Evolutionary conservation across 2,113 vertebrate genomes (phyloP).

Genomic region (Paramormyrops kingsleyae): DNA sequence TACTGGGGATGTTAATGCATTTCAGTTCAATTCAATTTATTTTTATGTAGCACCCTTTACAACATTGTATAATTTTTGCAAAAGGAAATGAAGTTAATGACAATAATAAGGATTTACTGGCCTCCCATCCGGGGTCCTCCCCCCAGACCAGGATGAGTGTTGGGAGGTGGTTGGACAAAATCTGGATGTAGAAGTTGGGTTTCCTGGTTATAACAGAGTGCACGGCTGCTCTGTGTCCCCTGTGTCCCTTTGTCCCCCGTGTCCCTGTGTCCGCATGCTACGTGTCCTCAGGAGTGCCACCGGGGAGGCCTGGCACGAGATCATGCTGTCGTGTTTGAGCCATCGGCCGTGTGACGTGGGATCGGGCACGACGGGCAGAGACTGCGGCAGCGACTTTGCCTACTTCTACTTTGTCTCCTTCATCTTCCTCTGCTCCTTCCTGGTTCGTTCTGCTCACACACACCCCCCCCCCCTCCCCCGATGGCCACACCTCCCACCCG

Average conservation of each 20-base stretch:
- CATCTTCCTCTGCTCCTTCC: slow-evolving; percentile 95
- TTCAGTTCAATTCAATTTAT: not conserved
- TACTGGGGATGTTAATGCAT: not conserved
- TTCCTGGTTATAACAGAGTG: not conserved
- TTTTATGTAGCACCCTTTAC: not conserved
- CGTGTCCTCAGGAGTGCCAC: slow-evolving; percentile 77
- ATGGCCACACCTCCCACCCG: not conserved
- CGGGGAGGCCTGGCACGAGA: slow-evolving; percentile 92
- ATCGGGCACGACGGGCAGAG: slow-evolving; percentile 63
- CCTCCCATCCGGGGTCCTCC: too few relatives aligned
- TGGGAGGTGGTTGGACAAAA: not conserved
- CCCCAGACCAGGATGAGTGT: not conserved
- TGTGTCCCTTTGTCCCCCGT: not conserved
- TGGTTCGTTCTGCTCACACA: slow-evolving; percentile 67
- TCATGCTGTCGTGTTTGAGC: slow-evolving; percentile 89
- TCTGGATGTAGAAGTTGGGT: not conserved
- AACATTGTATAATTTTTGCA: not conserved
- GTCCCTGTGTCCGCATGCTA: not conserved
- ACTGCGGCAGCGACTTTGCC: slow-evolving; percentile 91
- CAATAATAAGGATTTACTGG: not conserved
- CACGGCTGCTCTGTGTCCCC: not conserved
- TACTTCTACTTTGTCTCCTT: slow-evolving; percentile 98
- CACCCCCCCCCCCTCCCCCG: not conserved
- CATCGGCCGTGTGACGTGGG: slow-evolving; percentile 67
- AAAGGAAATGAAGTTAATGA: not conserved